Evolutionary conservation across 2,888 invertebrate species (phyloP), one percentile per base, ranked within the genome.

Genomic region (Nemoura dubitans): DNA sequence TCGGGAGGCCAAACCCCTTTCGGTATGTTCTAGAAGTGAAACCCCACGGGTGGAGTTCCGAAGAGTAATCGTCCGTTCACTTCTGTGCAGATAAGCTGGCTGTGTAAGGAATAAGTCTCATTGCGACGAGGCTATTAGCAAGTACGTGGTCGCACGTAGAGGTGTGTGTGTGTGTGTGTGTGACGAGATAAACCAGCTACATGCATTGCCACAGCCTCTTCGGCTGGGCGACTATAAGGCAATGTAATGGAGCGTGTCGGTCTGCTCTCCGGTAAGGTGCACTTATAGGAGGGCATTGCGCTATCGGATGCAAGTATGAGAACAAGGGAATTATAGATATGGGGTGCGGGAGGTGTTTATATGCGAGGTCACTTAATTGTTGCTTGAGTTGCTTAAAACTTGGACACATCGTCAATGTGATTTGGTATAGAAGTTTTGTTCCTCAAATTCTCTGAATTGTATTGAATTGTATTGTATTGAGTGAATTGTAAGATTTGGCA

Each of bases 121-220:
- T 83, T 30, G 82, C 1, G 82, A 26, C 14, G 28, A 25, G 29
- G 59, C 84, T 84, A 84, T 84, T 84, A 84, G 84, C 28, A 21
- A 27, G 3, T 76, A 84, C 84, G 84, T 84, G 84, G 26, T 28
- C 26, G 2, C 84, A 84, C 84, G 84, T 83, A 36, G 10, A 25
- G 25, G 43, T 43, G 2, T 14, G 5, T 36, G 36, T 30, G 30
- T 30, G 43, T 43, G 2, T 14, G 5, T 36, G 36, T 30, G 30
- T 30, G 29, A 30, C 29, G 81, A 27, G 81, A 81, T 81, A 81
- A 81, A 81, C 16, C 59, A 59, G 21, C 59, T 21, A 21, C 3
- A 59, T 59, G 59, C 59, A 59, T 59, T 59, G 59, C 14, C n/a
- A 59, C 59, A 59, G 6, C 14, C 59, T 36, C n/a, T 36, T 36